Evolutionary conservation across 2,113 vertebrate genomes (phyloP).

Genomic region (Hippolais icterina): DNA sequence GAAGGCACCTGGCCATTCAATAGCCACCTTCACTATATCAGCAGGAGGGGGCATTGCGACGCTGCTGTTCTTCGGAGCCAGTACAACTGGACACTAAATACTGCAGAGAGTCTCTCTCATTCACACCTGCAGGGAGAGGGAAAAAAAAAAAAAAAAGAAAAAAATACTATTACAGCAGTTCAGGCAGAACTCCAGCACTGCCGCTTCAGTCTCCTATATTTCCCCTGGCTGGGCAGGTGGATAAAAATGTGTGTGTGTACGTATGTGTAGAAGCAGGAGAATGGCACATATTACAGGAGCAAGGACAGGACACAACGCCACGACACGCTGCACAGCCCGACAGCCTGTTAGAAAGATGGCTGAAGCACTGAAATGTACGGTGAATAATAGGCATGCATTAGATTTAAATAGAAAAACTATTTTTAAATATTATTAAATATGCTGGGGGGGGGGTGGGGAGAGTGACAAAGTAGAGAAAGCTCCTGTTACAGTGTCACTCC

Average conservation of each 20-base stretch:
- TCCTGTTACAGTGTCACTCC: background rate
- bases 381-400: constrained; percentile 54
- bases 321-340: background rate
- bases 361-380: constrained; percentile 41
- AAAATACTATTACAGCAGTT: background rate
- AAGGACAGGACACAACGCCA: background rate
- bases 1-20: constrained; percentile 94
- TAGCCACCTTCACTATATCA: constrained; percentile 97
- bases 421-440: constrained; percentile 38
- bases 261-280: background rate
- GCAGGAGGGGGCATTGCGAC: constrained; percentile 90
- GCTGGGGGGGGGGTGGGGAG: background rate
- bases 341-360: constrained; percentile 57
- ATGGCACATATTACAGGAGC: background rate
- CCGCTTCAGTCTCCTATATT: background rate
- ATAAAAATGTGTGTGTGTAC: background rate
- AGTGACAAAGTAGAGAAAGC: background rate
- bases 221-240: constrained; percentile 18
- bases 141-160: background rate
- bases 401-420: constrained; percentile 55
- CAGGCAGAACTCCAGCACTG: background rate
- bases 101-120: constrained; percentile 53
- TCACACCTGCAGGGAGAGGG: constrained; percentile 59
- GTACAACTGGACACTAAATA: constrained; percentile 25
- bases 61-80: background rate